Percentiles rank a stretch among this genome's conserved stretches.
Conservation (phyloP, 1,140 invertebrate genomes). For the Drosophila lowei region DNA sequence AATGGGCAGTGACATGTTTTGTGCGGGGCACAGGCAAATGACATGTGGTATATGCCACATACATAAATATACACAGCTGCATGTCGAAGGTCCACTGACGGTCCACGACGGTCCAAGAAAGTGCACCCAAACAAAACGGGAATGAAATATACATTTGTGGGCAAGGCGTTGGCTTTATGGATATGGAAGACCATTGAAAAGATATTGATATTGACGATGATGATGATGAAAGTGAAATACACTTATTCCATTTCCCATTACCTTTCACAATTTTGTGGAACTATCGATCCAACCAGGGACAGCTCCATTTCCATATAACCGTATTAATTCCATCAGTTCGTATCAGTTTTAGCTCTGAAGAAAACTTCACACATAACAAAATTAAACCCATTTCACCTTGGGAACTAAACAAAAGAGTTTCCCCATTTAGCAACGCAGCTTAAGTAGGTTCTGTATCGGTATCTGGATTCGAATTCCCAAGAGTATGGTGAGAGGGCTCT, state of each 20-base stretch:
- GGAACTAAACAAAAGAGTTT: constrained; percentile 56
- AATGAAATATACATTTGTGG: neutral
- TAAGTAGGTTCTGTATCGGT: constrained; percentile 44
- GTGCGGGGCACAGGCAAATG: constrained; percentile 56
- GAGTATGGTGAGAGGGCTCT: constrained; percentile 2
- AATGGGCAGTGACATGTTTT: constrained; percentile 72
- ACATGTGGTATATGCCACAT: constrained; percentile 46
- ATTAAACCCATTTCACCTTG: constrained; percentile 29
- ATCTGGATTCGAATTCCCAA: constrained; percentile 43
- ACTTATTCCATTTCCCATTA: constrained; percentile 11
- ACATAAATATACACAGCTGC: constrained; percentile 50
- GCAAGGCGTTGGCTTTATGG: constrained; percentile 3
- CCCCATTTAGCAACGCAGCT: constrained; percentile 61
- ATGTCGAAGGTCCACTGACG: constrained; percentile 56
- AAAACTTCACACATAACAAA: constrained; percentile 66
- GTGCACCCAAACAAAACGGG: neutral
- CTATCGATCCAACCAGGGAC: constrained; percentile 25
- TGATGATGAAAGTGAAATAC: constrained; percentile 15
- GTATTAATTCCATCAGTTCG: constrained; percentile 15
- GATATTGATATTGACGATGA: too few species aligned
- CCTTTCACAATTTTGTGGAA: too few species aligned
- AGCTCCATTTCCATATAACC: constrained; percentile 67
- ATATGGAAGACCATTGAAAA: constrained; percentile 1
- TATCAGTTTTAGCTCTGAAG: constrained; percentile 39
- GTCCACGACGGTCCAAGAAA: constrained; percentile 54